A percentile compares a stretch with the other conserved stretches of the same genome.
phyloP scores from a whole-genome alignment of 1,140 invertebrate species.

The Nymphalis io region DNA sequence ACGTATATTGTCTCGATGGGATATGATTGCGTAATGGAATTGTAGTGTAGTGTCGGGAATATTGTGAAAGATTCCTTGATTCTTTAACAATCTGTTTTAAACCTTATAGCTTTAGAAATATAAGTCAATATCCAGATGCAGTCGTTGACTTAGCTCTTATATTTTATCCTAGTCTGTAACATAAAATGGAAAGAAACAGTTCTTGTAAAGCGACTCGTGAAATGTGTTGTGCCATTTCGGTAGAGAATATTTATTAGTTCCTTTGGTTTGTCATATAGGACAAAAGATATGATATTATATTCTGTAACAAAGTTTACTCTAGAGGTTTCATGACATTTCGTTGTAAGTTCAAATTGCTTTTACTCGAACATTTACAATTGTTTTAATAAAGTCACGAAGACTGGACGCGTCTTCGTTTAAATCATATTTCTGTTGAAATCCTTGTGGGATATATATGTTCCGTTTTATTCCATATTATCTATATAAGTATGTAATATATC shows the following conservation, averaged over 20 bases:
- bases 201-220: not conserved
- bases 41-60: slow-evolving; percentile 14
- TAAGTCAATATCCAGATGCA: not conserved
- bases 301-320: too few relatives aligned
- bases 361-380: too few relatives aligned
- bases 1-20: slow-evolving; percentile 14
- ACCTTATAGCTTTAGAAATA: not conserved
- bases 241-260: not conserved
- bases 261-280: not conserved
- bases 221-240: not conserved
- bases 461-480: too few relatives aligned
- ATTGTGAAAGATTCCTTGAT: slow-evolving; percentile 14
- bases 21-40: slow-evolving; percentile 23
- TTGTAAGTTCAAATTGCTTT: too few relatives aligned
- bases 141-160: not conserved
- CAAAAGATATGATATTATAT: too few relatives aligned
- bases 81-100: not conserved
- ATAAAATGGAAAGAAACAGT: slow-evolving; percentile 6
- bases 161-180: not conserved
- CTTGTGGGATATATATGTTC: too few relatives aligned
- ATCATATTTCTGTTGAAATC: too few relatives aligned
- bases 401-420: too few relatives aligned
- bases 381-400: too few relatives aligned
- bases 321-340: too few relatives aligned
- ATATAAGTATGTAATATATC: too few relatives aligned